Evolutionary conservation across 2,113 vertebrate species (phyloP), one percentile per base, ranked within the genome.

Genomic region (Rutilus rutilus): DNA sequence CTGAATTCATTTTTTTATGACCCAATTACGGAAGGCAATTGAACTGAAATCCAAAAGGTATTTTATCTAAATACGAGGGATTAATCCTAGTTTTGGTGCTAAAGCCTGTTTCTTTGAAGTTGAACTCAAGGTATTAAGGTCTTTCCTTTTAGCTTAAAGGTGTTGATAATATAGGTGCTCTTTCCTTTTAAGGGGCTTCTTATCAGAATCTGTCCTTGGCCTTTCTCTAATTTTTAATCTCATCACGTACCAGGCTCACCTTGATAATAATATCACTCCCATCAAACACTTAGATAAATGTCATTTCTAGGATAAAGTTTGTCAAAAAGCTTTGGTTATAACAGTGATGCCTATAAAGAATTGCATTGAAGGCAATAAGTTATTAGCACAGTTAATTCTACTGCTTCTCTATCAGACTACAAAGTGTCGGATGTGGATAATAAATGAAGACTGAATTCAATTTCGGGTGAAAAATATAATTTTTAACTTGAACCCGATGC

Each of bases 201-300:
- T 47, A 80, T 42, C 59, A 47, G 17, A 80, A 64, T 62, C 23
- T 6, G 30, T 78, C 30, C 10, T 78, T 36, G 78, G n/a, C 60
- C 59, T 80, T 27, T 62, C 59, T 64, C 39, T 65, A 25, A 47
- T 47, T 47, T 80, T 47, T 27, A 65, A 60, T 65, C 78, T 6
- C 8, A 80, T 27, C 78, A 80, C n/a, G 59, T 47, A 80, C 17
- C 59, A 47, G 78, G 59, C n/a, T 80, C n/a, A 80, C 78, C 59
- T 65, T 80, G 27, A 64, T 45, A 25, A 42, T 39, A 80, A 65
- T 65, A 47, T 64, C 39, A 30, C 59, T 64, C 59, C 59, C 42
- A 79, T 80, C 39, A 64, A 27, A 42, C 78, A 80, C 78, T 64
- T 47, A 64, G 36, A 27, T 4, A 64, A 47, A 47, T 47, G 59